Evolutionary conservation across 2,797 vertebrate species (phyloP), one percentile per base, ranked within the genome.

Genomic region (Pogoniulus pusillus): DNA sequence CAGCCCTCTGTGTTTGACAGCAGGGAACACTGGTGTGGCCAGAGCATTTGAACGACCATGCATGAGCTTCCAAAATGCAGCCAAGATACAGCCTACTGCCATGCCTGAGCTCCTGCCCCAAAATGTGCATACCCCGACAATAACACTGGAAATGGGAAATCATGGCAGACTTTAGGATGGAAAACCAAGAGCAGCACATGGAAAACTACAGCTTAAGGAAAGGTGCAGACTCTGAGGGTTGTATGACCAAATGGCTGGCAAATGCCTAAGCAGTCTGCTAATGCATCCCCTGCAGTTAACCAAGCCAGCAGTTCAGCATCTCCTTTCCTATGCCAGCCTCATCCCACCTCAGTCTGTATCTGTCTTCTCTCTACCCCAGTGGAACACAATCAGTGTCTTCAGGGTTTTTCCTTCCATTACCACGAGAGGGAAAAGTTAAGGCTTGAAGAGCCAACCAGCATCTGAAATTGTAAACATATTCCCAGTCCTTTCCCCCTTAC

Each of bases 161-260:
- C 2, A 6, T 6, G n/a, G n/a, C n/a, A 19, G 43, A 17, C 54
- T 51, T 47, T 10, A 59, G 64, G 59, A 54, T 1, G 9, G 83
- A 47, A 2, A 6, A 35, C 39, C n/a, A 22, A 29, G 27, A 81
- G 68, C 41, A 62, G 53, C 49, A 39, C 45, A 16, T 11, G 22
- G 66, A 32, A 65, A 63, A n/a, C 1, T 73, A 29, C 59, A 62
- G 17, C 35, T 77, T 39, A 63, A 64, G 74, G 26, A 45, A 69
- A 91, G 74, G 57, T 30, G 34, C 73, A 80, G 41, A 43, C 37
- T 24, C 82, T 62, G 57, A 16, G 39, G 49, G 27, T 8, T 64
- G n/a, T 45, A 70, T 34, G 83, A 69, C 79, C 83, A 91, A 89
- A 91, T 84, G 83, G 65, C 41, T 87, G 82, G 29, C 83, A 90